phyloP scores from a whole-genome alignment of 2,888 invertebrate species.

The Machimus atricapillus region DNA sequence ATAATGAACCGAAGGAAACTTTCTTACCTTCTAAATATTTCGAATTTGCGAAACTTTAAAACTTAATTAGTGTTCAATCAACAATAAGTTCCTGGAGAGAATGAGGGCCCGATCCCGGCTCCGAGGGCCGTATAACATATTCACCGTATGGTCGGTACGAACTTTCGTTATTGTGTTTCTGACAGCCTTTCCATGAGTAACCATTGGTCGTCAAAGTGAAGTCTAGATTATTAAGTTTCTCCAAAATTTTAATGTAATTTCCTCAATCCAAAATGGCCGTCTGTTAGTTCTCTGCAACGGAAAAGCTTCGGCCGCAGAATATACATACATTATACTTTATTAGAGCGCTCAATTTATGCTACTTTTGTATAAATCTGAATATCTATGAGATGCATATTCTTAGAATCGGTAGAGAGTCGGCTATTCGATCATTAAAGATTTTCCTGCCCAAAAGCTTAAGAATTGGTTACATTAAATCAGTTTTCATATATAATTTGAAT shows the following conservation, averaged over 20 bases:
- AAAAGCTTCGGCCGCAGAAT: neutral
- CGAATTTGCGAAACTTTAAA: conserved; percentile 47
- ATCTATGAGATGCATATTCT: neutral
- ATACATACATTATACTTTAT: conserved; percentile 8
- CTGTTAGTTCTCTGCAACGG: neutral
- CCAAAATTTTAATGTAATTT: conserved; percentile 47
- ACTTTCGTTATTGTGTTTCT: conserved; percentile 47
- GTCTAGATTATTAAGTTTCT: conserved; percentile 47
- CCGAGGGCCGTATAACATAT: conserved; percentile 17
- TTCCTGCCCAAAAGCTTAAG: too few relatives aligned
- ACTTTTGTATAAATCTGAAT: too few relatives aligned
- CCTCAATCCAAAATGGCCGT: conserved; percentile 45
- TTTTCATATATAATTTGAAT: neutral
- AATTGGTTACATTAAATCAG: neutral
- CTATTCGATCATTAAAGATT: too few relatives aligned
- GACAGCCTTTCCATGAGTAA: conserved; percentile 45
- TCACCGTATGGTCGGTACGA: conserved; percentile 1
- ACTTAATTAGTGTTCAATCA: conserved; percentile 48
- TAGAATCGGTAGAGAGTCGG: neutral
- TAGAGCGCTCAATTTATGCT: neutral
- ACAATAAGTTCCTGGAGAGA: conserved; percentile 42
- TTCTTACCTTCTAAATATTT: conserved; percentile 47
- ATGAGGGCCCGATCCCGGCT: neutral
- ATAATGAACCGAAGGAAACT: conserved; percentile 45
- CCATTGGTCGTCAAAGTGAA: conserved; percentile 46